Evolutionary conservation across 2,797 vertebrate species (phyloP).

Genomic region (Sebastes nivosus): DNA sequence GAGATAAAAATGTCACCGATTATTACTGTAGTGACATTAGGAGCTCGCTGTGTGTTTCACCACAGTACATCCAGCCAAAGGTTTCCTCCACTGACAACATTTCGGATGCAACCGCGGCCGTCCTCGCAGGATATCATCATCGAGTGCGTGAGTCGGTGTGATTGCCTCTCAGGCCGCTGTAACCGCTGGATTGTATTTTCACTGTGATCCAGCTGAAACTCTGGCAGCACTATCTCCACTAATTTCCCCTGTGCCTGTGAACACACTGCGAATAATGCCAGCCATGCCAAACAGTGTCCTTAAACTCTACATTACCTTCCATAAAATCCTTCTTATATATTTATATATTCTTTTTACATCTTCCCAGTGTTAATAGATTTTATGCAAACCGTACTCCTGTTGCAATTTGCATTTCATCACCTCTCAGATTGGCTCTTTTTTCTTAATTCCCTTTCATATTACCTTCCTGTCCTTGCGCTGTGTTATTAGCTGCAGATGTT

Average conservation of each 20-base stretch:
- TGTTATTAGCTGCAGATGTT: constrained; percentile 50
- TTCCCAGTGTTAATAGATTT: constrained; percentile 44
- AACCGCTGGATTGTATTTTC: constrained; percentile 51
- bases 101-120: constrained; percentile 6
- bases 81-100: constrained; percentile 18
- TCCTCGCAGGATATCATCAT: constrained; percentile 47
- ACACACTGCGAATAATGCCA: constrained; percentile 41
- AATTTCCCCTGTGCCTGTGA: constrained; percentile 69
- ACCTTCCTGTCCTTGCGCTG: constrained; percentile 9
- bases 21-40: constrained; percentile 5
- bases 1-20: background rate
- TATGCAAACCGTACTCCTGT: constrained; percentile 22
- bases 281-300: constrained; percentile 55
- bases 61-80: background rate
- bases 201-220: constrained; percentile 38
- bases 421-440: constrained; percentile 31
- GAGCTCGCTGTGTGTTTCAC: constrained; percentile 8
- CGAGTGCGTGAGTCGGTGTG: constrained; percentile 42
- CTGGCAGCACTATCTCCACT: constrained; percentile 48
- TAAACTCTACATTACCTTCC: constrained; percentile 50
- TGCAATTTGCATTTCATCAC: constrained; percentile 53
- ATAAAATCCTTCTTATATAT: constrained; percentile 31
- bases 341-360: constrained; percentile 22
- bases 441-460: constrained; percentile 42
- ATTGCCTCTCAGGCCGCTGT: constrained; percentile 51